A percentile compares a stretch with the other conserved stretches of the same genome.
These are phyloP conservation scores for Chalcis sispes DNA, from an alignment of 2,888 invertebrate species.

Conservation along the genomic window DNA sequence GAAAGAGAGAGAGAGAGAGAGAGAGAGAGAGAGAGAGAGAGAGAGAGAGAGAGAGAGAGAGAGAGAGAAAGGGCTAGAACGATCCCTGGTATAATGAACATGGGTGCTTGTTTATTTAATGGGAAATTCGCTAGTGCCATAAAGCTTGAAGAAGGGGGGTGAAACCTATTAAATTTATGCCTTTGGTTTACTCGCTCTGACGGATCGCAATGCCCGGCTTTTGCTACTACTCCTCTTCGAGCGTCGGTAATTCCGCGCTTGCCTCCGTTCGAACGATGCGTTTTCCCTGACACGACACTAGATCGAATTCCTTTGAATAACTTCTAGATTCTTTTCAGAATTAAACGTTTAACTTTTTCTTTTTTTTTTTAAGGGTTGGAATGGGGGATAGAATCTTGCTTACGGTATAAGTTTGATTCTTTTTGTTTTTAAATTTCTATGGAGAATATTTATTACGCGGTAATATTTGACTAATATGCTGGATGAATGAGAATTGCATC, in stretches of 20 bases:
- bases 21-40: slow-evolving; percentile 21
- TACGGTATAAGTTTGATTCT: too few species aligned
- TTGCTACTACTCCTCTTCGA: slow-evolving; percentile 25
- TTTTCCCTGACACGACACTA: slow-evolving; percentile 20
- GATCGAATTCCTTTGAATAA: slow-evolving; percentile 48
- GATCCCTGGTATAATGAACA: slow-evolving; percentile 55
- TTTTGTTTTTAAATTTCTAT: too few species aligned
- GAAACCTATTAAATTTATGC: slow-evolving; percentile 76
- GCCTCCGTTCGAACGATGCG: background rate
- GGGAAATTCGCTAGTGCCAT: slow-evolving; percentile 76
- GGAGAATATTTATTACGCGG: too few species aligned
- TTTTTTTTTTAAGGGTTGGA: too few species aligned
- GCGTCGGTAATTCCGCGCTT: slow-evolving; percentile 2
- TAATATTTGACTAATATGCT: too few species aligned
- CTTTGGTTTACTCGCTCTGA: slow-evolving; percentile 76
- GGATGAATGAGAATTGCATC: too few species aligned
- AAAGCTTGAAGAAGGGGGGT: slow-evolving; percentile 70
- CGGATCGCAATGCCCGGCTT: slow-evolving; percentile 73
- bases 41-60: slow-evolving; percentile 38
- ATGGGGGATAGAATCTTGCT: too few species aligned
- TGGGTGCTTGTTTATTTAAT: slow-evolving; percentile 76
- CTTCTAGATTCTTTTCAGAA: too few species aligned
- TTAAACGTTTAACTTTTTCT: too few species aligned
- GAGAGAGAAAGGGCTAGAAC: slow-evolving; percentile 55
- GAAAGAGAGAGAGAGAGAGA: slow-evolving; percentile 54